These are phyloP conservation scores for Amazonetta brasiliensis DNA, from an alignment of 2,797 vertebrate genomes.

Conservation along the genomic window DNA sequence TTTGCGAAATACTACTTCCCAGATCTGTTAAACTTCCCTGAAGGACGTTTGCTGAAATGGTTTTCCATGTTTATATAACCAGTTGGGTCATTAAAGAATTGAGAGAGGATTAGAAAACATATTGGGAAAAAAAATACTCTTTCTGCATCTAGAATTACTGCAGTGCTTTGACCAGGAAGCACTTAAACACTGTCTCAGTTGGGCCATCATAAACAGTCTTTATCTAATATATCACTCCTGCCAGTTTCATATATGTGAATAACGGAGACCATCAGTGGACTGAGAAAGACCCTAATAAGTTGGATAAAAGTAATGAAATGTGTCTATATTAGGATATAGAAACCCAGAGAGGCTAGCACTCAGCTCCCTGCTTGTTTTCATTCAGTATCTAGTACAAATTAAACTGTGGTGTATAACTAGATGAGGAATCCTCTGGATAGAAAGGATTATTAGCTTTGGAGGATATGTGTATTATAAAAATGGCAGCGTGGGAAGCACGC, in stretches of 20 bases:
- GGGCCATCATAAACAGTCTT: background rate
- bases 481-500: background rate
- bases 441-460: constrained; percentile 55
- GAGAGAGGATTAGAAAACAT: constrained; percentile 1
- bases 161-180: background rate
- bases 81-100: constrained; percentile 11
- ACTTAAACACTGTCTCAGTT: background rate
- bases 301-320: constrained; percentile 29
- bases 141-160: background rate
- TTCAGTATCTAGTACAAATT: constrained; percentile 26
- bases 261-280: background rate
- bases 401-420: background rate
- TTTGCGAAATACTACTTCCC: background rate
- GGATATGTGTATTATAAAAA: background rate
- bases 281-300: background rate
- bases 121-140: background rate
- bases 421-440: constrained; percentile 26
- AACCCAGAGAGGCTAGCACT: constrained; percentile 9
- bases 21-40: constrained; percentile 5
- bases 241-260: background rate
- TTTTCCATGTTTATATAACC: constrained; percentile 1
- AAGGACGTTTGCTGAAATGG: background rate
- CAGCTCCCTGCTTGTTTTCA: constrained; percentile 1
- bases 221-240: background rate
- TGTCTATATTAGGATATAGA: constrained; percentile 30